A percentile compares a stretch with the other conserved stretches of the same genome.
phyloP scores from a whole-genome alignment of 2,888 invertebrate genomes.

The Drosophila emarginata region DNA sequence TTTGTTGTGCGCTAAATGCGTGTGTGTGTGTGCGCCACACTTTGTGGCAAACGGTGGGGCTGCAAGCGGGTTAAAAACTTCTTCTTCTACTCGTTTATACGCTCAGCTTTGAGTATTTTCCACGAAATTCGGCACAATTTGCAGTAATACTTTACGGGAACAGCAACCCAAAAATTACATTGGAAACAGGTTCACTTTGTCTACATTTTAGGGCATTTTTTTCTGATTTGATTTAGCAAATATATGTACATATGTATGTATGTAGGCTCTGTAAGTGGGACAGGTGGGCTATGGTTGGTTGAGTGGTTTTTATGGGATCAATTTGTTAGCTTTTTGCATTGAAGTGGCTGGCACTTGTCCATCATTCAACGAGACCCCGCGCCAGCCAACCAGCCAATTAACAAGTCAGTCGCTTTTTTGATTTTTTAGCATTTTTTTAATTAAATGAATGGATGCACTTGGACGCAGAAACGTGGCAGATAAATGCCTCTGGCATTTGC shows the following conservation, averaged over 20 bases:
- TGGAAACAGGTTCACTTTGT: constrained; percentile 42
- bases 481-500: constrained; percentile 16
- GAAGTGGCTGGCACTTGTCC: constrained; percentile 13
- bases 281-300: constrained; percentile 8
- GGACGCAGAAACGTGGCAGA: background rate
- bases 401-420: constrained; percentile 31
- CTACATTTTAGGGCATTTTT: constrained; percentile 49
- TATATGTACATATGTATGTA: background rate
- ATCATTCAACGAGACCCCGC: constrained; percentile 23
- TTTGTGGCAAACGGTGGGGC: background rate
- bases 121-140: constrained; percentile 47
- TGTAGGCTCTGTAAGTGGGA: constrained; percentile 13
- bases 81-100: constrained; percentile 13
- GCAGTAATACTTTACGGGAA: constrained; percentile 20
- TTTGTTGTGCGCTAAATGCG: constrained; percentile 51
- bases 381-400: constrained; percentile 47
- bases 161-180: constrained; percentile 32
- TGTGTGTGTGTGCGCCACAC: constrained; percentile 16
- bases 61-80: constrained; percentile 23
- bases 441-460: constrained; percentile 51
- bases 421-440: constrained; percentile 36
- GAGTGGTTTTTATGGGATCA: constrained; percentile 19
- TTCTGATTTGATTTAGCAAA: constrained; percentile 37
- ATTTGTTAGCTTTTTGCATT: constrained; percentile 19
- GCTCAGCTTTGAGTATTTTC: constrained; percentile 40